These are phyloP conservation scores for Petrocephalus sullivani DNA, from an alignment of 2,797 vertebrate genomes.

Conservation along the genomic window DNA sequence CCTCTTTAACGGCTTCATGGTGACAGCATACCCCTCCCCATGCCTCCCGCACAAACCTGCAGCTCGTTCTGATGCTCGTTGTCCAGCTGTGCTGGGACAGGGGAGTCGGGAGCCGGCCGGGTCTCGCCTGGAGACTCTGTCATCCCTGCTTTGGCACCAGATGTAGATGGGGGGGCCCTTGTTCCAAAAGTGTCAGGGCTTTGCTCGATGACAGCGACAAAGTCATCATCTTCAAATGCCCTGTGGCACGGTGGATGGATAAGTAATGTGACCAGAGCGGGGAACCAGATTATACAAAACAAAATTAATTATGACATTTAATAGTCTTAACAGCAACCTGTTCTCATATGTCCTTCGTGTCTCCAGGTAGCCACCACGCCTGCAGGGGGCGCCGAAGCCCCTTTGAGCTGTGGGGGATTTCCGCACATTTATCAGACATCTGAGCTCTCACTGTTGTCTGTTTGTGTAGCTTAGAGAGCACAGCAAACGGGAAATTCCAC, in stretches of 20 bases:
- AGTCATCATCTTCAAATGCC: constrained; percentile 70
- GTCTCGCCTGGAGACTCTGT: constrained; percentile 46
- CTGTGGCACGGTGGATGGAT: constrained; percentile 35
- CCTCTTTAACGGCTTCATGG: neutral
- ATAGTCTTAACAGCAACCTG: constrained; percentile 46
- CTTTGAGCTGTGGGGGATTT: constrained; percentile 55
- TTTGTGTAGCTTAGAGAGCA: neutral
- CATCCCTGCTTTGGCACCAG: constrained; percentile 53
- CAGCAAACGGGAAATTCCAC: neutral
- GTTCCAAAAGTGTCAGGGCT: constrained; percentile 58
- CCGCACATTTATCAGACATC: neutral
- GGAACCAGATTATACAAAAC: neutral
- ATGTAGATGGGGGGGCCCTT: constrained; percentile 46
- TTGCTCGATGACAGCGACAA: constrained; percentile 62
- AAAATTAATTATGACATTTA: neutral
- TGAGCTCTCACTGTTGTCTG: neutral
- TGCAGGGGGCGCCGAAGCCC: constrained; percentile 50
- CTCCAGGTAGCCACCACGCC: constrained; percentile 48
- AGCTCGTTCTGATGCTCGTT: constrained; percentile 55
- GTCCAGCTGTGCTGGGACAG: constrained; percentile 57
- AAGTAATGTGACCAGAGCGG: neutral
- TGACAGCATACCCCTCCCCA: neutral
- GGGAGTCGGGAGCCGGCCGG: constrained; percentile 31
- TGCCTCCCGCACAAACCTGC: constrained; percentile 47
- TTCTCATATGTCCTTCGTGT: constrained; percentile 66